phyloP scores from a whole-genome alignment of 2,888 invertebrate species.

The Craniophora ligustri region DNA sequence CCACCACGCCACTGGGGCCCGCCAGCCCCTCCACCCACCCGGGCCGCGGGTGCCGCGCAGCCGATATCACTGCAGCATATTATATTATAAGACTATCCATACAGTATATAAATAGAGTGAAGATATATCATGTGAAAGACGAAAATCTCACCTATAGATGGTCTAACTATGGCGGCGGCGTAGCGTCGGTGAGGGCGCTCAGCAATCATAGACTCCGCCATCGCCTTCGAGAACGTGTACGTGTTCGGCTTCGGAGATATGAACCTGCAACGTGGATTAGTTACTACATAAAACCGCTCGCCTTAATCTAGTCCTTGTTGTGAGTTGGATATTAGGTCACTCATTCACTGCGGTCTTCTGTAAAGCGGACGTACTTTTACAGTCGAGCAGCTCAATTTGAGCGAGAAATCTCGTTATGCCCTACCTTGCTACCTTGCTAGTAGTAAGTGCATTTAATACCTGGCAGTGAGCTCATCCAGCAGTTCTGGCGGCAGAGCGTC shows the following conservation, averaged over 20 bases:
- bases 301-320: no score
- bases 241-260: slow-evolving; percentile 92
- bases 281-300: no score
- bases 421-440: no score
- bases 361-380: no score
- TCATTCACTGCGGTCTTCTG: no score
- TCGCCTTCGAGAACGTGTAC: slow-evolving; percentile 95
- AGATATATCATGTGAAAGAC: no score
- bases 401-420: no score
- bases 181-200: slow-evolving; percentile 88
- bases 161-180: slow-evolving; percentile 93
- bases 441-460: no score
- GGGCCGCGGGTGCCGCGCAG: slow-evolving; percentile 87
- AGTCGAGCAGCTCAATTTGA: no score
- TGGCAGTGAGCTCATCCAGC: slow-evolving; percentile 25
- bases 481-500: slow-evolving; percentile 86
- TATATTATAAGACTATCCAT: no score
- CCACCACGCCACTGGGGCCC: slow-evolving; percentile 93
- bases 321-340: no score
- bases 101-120: no score
- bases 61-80: slow-evolving; percentile 87
- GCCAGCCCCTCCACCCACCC: slow-evolving; percentile 97
- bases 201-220: slow-evolving; percentile 93
- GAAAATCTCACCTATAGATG: slow-evolving; percentile 91
- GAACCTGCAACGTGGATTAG: slow-evolving; percentile 11